Base-by-base conservation (phyloP, 2,888 invertebrate species). In the Cephus pygmeus region DNA sequence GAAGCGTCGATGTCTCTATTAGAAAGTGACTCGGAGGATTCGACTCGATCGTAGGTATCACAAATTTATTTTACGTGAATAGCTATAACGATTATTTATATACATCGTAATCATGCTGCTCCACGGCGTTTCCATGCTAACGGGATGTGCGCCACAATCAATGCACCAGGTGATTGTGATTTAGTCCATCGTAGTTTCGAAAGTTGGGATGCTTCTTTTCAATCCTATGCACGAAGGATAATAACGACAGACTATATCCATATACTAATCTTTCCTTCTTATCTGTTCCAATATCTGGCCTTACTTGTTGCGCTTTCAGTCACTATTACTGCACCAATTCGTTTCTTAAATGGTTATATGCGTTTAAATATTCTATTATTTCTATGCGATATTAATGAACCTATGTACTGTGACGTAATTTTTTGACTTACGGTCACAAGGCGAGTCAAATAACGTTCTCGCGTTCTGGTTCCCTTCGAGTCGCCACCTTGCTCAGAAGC, bases 41-140 rank as follows among this genome's bases (percentile, higher is more conserved):
- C 56, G 56, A 36, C 76, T 76, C 33, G 71, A 71, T 73, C 78
- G 76, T 76, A 34, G 75, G 35, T 30, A 76, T 71, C 76, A 75
- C 75, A 34, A 73, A 78, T 78, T 76, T 78, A 78, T 78, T 73
- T 71, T 75, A 76, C 76, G 73, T 75, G 69, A 76, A 78, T 78
- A 76, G 75, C 40, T 71, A 76, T 78, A 73, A 78, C 75, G 36
- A 78, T 76, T 78, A 76, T 78, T 76, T 76, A 78, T 76, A 69
- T 35, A 73, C 76, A 12, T 78, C 75, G 78, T 30, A 76, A 35
- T 68, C 34, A 78, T 4, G 71, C 78, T 35, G 69, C 34, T 56
- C 68, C 31, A 73, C 34, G 56, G 30, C 35, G 4, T 34, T 76
- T 33, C 69, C 56, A 34, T 40, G n/a, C 69, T 73, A 56, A 69